Evolutionary conservation across 2,113 vertebrate species (phyloP), one percentile per base, ranked within the genome.

Genomic region (Crypturellus undulatus): DNA sequence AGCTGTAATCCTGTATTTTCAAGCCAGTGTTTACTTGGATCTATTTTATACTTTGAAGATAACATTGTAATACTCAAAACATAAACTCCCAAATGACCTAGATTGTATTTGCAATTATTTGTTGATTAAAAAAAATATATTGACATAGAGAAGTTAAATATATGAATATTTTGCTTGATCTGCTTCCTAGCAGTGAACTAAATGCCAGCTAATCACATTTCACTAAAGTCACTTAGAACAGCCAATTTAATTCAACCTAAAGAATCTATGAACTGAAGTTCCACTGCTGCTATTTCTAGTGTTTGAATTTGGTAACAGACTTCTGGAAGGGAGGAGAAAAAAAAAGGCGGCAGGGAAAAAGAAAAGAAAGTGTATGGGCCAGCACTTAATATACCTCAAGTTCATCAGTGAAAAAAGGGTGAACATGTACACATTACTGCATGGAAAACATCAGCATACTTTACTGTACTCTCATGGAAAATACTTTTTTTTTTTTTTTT

Each of bases 401-500:
- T 51, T 79, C 78, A 76, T 91, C 47, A 59, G 5, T 79, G 58
- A 40, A 91, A n/a, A 11, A 25, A 69, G 5, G 10, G 47, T 84
- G 52, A 86, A 36, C 28, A 9, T 79, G 6, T 0, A 17, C 25
- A 28, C 7, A 4, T 56, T 64, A 47, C 5, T 89, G 54, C n/a
- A 9, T 51, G 30, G 64, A 76, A 79, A 79, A 17, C 9, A 43
- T 89, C 65, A 62, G 18, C 56, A 14, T 34, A 30, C 3, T 2
- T 65, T 47, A 36, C 26, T 73, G 6, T 69, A 21, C 38, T 7
- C 51, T 16, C 30, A 36, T 24, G 70, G 88, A 88, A 92, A 32
- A 38, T 59, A 30, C 22, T 84, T 89, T 91, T 80, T 94, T 96
- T 93, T 84, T 89, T 91, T 84, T 89, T 91, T 80, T 94, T 96